These are phyloP conservation scores for Drosophila conformis DNA, from an alignment of 2,888 invertebrate species.

Conservation along the genomic window DNA sequence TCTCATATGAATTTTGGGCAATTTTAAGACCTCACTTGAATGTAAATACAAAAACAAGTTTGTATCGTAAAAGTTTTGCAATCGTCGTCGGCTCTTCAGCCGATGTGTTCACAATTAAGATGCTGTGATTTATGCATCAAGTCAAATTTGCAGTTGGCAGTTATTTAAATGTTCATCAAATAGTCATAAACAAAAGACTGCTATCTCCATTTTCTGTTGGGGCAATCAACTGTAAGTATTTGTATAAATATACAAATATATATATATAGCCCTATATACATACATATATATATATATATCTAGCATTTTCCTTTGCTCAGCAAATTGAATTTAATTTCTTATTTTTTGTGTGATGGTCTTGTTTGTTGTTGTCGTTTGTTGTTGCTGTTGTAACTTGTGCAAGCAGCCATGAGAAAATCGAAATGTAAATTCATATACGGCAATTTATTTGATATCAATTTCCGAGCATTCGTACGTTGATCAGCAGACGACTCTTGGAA, in stretches of 20 bases:
- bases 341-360: neutral
- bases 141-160: slow-evolving; percentile 27
- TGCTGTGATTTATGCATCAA: slow-evolving; percentile 25
- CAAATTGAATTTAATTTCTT: slow-evolving; percentile 25
- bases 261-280: neutral
- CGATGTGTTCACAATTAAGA: slow-evolving; percentile 28
- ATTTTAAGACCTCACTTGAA: neutral
- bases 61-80: neutral
- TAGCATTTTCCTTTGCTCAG: slow-evolving; percentile 8
- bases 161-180: slow-evolving; percentile 32
- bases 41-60: neutral
- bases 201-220: neutral
- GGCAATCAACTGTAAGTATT: neutral
- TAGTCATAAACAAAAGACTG: slow-evolving; percentile 12
- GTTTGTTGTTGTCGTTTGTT: slow-evolving; percentile 2
- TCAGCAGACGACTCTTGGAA: slow-evolving; percentile 40
- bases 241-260: neutral
- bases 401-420: slow-evolving; percentile 33
- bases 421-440: slow-evolving; percentile 49
- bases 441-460: slow-evolving; percentile 58
- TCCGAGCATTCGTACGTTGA: slow-evolving; percentile 14
- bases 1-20: no score
- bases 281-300: neutral
- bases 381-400: slow-evolving; percentile 23
- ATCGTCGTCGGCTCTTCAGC: neutral